Evolutionary conservation across 2,888 invertebrate species (phyloP).

Genomic region (Cheilosia vulpina): DNA sequence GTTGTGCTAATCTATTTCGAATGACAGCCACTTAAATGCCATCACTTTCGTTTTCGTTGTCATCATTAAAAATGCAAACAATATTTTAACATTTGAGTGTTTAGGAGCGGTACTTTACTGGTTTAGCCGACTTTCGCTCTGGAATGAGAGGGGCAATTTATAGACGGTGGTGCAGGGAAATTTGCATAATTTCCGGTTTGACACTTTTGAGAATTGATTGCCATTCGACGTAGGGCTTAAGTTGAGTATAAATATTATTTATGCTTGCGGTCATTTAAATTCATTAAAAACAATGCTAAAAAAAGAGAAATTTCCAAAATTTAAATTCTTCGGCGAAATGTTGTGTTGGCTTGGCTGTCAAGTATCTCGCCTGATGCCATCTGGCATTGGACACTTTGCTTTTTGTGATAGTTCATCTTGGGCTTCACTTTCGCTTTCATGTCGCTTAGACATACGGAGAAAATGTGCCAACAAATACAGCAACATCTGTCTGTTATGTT

Average conservation of each 20-base stretch:
- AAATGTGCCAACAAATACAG: constrained; percentile 35
- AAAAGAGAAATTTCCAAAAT: constrained; percentile 58
- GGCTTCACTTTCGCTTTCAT: constrained; percentile 60
- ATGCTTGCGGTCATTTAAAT: neutral
- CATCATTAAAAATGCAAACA: constrained; percentile 65
- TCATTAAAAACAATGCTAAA: neutral
- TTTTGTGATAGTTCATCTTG: constrained; percentile 34
- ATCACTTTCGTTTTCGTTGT: constrained; percentile 66
- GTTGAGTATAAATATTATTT: neutral
- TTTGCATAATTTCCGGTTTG: constrained; percentile 55
- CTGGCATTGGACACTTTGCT: constrained; percentile 36
- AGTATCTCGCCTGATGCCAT: constrained; percentile 16
- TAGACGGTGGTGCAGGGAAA: neutral
- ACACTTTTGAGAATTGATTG: constrained; percentile 28
- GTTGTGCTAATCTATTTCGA: constrained; percentile 29
- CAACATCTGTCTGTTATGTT: constrained; percentile 32
- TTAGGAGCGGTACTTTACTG: constrained; percentile 50
- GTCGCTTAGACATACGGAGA: neutral
- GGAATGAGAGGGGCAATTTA: constrained; percentile 8
- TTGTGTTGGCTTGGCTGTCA: constrained; percentile 28
- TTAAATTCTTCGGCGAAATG: constrained; percentile 48
- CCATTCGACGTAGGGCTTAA: neutral
- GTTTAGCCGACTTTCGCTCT: constrained; percentile 37
- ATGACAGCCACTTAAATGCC: constrained; percentile 34
- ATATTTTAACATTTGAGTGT: constrained; percentile 8